Percentiles rank a stretch among this genome's conserved stretches.
phyloP scores from a whole-genome alignment of 2,797 vertebrate species.

The Protonibea diacanthus region DNA sequence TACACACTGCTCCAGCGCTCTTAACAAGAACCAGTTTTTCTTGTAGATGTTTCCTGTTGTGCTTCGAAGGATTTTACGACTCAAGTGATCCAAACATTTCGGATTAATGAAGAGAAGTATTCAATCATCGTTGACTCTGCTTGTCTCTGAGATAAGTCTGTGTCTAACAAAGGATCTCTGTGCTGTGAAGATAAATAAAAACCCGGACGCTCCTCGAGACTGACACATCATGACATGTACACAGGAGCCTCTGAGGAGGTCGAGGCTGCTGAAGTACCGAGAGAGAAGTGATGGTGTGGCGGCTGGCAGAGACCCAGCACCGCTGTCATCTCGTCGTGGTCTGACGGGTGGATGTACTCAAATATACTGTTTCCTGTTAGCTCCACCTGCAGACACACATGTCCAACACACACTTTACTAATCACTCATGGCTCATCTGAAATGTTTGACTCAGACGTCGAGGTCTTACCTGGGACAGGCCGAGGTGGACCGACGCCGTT shows the following conservation, averaged over 20 bases:
- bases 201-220: no score
- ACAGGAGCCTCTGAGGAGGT: background rate
- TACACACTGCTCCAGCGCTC: no score
- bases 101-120: no score
- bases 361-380: conserved; percentile 97
- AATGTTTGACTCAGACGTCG: background rate
- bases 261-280: conserved; percentile 83
- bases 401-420: background rate
- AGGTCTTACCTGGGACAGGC: conserved; percentile 92
- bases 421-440: background rate
- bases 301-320: conserved; percentile 91
- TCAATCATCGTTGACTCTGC: no score
- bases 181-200: background rate
- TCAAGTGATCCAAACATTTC: no score
- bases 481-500: conserved; percentile 95
- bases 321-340: conserved; percentile 96
- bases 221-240: background rate
- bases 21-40: no score
- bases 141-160: background rate
- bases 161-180: background rate
- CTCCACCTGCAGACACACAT: conserved; percentile 88
- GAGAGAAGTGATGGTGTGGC: conserved; percentile 89
- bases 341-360: conserved; percentile 96
- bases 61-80: no score
- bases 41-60: no score